Conservation (phyloP, 1,140 invertebrate species). For the Drosophila baimaii region DNA sequence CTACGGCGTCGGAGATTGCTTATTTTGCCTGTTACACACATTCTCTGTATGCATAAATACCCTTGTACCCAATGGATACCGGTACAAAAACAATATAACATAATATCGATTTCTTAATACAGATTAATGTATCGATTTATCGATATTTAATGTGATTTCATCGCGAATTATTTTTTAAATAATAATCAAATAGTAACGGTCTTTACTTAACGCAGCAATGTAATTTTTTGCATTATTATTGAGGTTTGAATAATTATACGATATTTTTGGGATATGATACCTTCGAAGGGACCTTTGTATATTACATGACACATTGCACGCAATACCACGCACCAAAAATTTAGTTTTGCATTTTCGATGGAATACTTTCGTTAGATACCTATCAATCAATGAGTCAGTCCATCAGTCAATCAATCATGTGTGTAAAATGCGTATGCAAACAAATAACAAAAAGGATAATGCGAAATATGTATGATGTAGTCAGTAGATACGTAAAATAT, state of each 20-base stretch:
- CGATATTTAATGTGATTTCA: not conserved
- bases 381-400: slow-evolving; percentile 34
- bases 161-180: not conserved
- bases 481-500: no score
- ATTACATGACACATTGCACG: no score
- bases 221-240: not conserved
- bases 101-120: not conserved
- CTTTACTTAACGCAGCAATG: not conserved
- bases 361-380: slow-evolving; percentile 38
- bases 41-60: no score
- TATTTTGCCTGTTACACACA: no score
- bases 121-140: not conserved
- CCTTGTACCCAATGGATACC: no score
- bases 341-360: slow-evolving; percentile 40
- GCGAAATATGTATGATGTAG: not conserved
- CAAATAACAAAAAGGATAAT: slow-evolving; percentile 24
- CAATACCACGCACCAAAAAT: slow-evolving; percentile 24
- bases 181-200: not conserved
- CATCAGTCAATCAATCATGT: slow-evolving; percentile 34
- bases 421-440: slow-evolving; percentile 22
- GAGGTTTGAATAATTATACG: no score
- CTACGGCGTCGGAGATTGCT: no score
- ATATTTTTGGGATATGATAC: no score
- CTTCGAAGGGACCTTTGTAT: no score
- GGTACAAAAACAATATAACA: no score